phyloP scores from a whole-genome alignment of 2,797 vertebrate genomes.

The Falco naumanni region DNA sequence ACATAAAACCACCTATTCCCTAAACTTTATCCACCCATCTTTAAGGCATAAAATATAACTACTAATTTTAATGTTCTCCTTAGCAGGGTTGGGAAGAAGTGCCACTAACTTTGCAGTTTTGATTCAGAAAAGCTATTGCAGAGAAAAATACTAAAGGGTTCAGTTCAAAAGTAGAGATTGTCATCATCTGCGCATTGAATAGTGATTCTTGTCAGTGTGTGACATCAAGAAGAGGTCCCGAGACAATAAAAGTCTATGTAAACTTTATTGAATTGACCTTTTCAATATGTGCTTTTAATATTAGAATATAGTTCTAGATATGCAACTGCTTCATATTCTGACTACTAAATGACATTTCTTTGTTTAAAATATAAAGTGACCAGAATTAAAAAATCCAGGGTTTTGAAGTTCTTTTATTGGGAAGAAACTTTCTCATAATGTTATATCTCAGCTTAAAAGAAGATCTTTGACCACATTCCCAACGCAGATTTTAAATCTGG shows the following conservation, averaged over 20 bases:
- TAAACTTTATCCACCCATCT: not conserved
- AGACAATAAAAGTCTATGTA: not conserved
- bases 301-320: not conserved
- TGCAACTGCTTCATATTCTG: not conserved
- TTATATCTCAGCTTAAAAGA: not conserved
- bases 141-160: not conserved
- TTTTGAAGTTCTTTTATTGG: fast-evolving
- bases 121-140: not conserved
- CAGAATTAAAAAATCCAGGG: not conserved
- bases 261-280: not conserved
- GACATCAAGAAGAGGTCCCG: not conserved
- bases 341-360: not conserved
- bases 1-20: not conserved
- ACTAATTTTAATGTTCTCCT: not conserved
- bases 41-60: not conserved
- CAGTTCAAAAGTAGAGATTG: not conserved
- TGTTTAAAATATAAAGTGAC: not conserved
- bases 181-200: fast-evolving
- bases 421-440: not conserved
- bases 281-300: not conserved
- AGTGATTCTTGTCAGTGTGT: not conserved
- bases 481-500: no score
- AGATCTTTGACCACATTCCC: no score
- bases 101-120: not conserved
- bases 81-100: not conserved